Conservation (phyloP, 2,888 invertebrate species). For the Cactoblastis cactorum region DNA sequence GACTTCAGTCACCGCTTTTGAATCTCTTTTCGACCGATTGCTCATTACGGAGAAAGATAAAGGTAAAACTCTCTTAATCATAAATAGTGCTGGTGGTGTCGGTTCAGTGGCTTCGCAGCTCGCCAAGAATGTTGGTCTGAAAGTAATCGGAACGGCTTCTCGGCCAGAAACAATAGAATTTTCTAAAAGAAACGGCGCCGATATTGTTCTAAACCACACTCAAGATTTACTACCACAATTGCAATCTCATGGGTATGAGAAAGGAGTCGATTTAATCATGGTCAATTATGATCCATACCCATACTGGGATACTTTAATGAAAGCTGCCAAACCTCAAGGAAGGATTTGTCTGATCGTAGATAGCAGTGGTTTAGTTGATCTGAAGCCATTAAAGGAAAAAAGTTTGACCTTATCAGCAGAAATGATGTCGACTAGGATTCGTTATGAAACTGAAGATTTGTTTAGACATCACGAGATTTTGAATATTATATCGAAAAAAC, state of each 20-base stretch:
- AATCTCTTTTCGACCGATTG: constrained; percentile 55
- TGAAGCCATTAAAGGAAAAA: constrained; percentile 56
- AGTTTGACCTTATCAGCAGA: constrained; percentile 60
- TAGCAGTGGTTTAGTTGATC: constrained; percentile 52
- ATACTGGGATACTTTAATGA: constrained; percentile 61
- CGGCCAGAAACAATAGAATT: constrained; percentile 51
- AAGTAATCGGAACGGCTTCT: constrained; percentile 66
- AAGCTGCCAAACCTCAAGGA: constrained; percentile 60
- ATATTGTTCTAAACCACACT: constrained; percentile 57
- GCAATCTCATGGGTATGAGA: constrained; percentile 44
- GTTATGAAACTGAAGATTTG: constrained; percentile 61
- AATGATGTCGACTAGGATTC: constrained; percentile 59
- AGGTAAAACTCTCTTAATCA: constrained; percentile 55
- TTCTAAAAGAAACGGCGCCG: constrained; percentile 47
- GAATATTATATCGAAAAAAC: constrained; percentile 45
- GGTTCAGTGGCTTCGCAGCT: constrained; percentile 63
- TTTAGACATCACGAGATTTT: constrained; percentile 53
- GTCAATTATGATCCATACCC: constrained; percentile 66
- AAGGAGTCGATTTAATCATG: constrained; percentile 59
- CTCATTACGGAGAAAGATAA: constrained; percentile 55
- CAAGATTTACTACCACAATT: constrained; percentile 53
- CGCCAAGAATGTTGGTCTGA: constrained; percentile 53
- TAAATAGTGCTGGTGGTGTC: constrained; percentile 68
- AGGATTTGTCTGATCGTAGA: constrained; percentile 64
- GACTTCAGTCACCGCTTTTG: constrained; percentile 57